Evolutionary conservation across 2,888 invertebrate species (phyloP).

Genomic region (Noctua janthe): DNA sequence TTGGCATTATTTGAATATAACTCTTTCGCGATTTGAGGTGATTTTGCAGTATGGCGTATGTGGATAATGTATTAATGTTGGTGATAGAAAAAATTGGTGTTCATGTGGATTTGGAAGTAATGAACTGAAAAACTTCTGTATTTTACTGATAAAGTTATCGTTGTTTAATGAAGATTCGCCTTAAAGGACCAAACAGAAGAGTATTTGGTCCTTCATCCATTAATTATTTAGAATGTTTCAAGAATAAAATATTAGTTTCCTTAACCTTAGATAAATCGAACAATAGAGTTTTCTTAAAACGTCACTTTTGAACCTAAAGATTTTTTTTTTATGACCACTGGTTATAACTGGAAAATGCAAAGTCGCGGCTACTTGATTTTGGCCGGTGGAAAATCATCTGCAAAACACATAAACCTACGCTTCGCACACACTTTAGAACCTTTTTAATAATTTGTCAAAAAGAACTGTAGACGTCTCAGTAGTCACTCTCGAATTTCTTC

Average conservation of each 20-base stretch:
- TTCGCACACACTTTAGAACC: too few species aligned
- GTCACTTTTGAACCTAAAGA: too few species aligned
- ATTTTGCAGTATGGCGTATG: neutral
- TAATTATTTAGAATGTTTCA: neutral
- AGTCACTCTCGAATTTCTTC: neutral
- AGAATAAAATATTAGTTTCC: neutral
- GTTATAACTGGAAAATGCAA: neutral
- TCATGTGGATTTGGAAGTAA: neutral
- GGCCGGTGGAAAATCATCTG: neutral
- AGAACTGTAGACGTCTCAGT: neutral
- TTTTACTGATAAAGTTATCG: neutral
- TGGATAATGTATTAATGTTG: neutral
- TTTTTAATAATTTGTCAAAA: too few species aligned
- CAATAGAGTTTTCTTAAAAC: too few species aligned
- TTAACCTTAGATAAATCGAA: neutral
- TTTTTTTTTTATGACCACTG: too few species aligned
- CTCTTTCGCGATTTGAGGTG: conserved; percentile 41
- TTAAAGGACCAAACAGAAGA: neutral
- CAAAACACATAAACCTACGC: neutral
- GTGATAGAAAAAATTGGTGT: conserved; percentile 29
- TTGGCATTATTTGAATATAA: conserved; percentile 45
- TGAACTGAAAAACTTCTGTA: neutral
- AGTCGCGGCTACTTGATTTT: neutral
- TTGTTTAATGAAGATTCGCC: neutral
- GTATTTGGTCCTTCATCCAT: neutral